Evolutionary conservation across 2,113 vertebrate species (phyloP), one percentile per base, ranked within the genome.

Genomic region (Conger conger): DNA sequence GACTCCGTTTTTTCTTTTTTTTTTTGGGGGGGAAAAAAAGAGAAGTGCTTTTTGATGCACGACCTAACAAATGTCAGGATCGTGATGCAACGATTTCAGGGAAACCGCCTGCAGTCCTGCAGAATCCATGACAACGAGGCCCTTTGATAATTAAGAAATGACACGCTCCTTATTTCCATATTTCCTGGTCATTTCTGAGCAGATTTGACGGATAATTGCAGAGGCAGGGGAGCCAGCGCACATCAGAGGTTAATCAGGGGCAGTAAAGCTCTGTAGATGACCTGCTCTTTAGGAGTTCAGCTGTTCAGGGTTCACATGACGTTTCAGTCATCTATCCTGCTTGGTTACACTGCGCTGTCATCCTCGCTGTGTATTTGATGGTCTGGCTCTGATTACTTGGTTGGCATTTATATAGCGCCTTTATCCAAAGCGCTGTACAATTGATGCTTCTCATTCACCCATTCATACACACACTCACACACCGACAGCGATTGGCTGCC

Each of bases 161-260:
- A 89, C 84, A 87, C 89, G 89, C 93, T 93, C 89, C 91, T 91
- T 91, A 92, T 88, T 89, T 88, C 87, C 87, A 81, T 84, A 81
- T 76, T 23, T 86, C 85, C 89, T 88, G 86, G 77, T 35, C 77
- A 84, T 35, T 35, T 87, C 91, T 88, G 90, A 89, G 87, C 87
- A 88, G 73, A 83, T 84, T 33, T 87, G 86, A 85, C 84, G 82
- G 87, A 87, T 91, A 90, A 91, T 92, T 91, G 90, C 16, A 87
- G 87, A 89, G 85, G 87, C 89, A 90, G 92, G 89, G 86, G 87
- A 92, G 86, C 88, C 88, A 84, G 87, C 83, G 68, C 89, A 88
- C 88, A 91, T 88, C 23, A 27, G 6, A 60, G 53, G 90, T 89
- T 86, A 86, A 88, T 54, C 53, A 18, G 82, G 89, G 91, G 87